A percentile compares a stretch with the other conserved stretches of the same genome.
Conservation (phyloP, 2,888 invertebrate species). For the Eupithecia pulchellata region DNA sequence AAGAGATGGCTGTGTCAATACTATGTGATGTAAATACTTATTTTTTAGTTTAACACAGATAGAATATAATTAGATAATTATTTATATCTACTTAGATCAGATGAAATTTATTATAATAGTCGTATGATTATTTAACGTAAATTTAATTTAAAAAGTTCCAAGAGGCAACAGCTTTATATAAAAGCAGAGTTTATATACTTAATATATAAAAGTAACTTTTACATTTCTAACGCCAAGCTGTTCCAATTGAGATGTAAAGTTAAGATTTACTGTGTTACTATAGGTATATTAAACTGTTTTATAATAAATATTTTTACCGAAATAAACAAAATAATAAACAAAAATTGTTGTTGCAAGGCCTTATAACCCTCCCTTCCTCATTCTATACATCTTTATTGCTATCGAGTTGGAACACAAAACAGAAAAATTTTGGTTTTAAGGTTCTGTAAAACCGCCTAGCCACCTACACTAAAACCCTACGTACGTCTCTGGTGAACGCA, state of each 20-base stretch:
- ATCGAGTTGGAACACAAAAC: no score
- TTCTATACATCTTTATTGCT: no score
- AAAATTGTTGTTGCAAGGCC: background rate
- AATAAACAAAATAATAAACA: no score
- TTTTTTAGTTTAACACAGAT: background rate
- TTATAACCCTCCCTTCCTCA: no score
- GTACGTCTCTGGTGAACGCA: no score
- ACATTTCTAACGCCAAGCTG: background rate
- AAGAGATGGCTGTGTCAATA: background rate
- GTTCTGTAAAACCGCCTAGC: no score
- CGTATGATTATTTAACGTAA: background rate
- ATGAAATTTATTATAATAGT: background rate
- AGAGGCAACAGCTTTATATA: background rate
- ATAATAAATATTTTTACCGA: background rate
- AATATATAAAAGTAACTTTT: background rate
- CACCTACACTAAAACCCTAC: no score
- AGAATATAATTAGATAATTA: background rate
- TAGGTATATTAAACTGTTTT: no score
- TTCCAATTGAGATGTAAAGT: background rate
- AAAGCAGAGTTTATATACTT: no score
- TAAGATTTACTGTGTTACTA: background rate
- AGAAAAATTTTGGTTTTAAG: no score
- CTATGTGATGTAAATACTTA: background rate
- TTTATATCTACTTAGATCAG: background rate
- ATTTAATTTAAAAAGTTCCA: background rate